phyloP scores from a whole-genome alignment of 2,113 vertebrate species.

The Anguilla japonica region DNA sequence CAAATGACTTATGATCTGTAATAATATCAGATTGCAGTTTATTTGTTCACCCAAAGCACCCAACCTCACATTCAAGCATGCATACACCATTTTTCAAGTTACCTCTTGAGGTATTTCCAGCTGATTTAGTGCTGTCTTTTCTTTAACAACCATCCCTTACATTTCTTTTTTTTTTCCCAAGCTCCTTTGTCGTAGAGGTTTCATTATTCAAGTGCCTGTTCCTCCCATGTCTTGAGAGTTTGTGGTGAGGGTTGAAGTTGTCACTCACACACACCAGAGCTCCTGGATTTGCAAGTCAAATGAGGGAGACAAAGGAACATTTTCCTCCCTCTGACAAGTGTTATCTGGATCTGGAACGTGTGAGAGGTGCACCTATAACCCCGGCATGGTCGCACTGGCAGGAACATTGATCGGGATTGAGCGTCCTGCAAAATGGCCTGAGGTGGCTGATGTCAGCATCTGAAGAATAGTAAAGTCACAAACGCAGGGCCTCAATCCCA shows the following conservation, averaged over 20 bases:
- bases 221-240: neutral
- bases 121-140: neutral
- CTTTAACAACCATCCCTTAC: slow-evolving; percentile 6
- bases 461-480: neutral
- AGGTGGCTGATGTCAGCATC: neutral
- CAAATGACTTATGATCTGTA: slow-evolving; percentile 49
- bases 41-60: neutral
- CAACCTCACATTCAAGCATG: neutral
- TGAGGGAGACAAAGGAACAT: slow-evolving; percentile 14
- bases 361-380: slow-evolving; percentile 33
- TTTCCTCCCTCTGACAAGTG: slow-evolving; percentile 37
- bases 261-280: slow-evolving; percentile 10
- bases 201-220: slow-evolving; percentile 24
- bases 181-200: slow-evolving; percentile 12
- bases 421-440: slow-evolving; percentile 34
- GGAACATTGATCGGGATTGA: slow-evolving; percentile 41
- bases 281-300: slow-evolving; percentile 20
- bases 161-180: neutral
- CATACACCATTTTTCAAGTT: neutral
- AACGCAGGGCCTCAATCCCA: neutral
- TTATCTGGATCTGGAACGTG: slow-evolving; percentile 38
- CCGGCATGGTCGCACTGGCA: slow-evolving; percentile 29
- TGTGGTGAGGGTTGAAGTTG: slow-evolving; percentile 24
- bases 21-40: slow-evolving; percentile 24
- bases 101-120: neutral